Evolutionary conservation across 2,797 vertebrate genomes (phyloP), one percentile per base, ranked within the genome.

Genomic region (Helarctos malayanus): DNA sequence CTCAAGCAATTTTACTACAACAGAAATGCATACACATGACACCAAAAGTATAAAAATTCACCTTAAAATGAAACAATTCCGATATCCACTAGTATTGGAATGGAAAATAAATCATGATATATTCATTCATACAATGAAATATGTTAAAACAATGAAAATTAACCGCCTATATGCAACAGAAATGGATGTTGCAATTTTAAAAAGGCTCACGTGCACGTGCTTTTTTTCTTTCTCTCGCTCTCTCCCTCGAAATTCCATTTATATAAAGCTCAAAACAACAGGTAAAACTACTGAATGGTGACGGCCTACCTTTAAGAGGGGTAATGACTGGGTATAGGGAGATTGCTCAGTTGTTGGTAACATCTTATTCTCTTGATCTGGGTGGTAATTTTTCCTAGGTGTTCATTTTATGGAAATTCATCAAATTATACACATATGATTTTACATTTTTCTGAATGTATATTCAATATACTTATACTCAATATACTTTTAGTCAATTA

Each of bases 61-160:
- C 18, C 15, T 21, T 76, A 56, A 91, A 80, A 12, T 61, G 21
- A 78, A 87, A 52, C 15, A 82, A 93, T 13, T 54, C n/a, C 11
- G 47, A 91, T 87, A 78, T 45, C 49, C 47, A 63, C 52, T 63
- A 81, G n/a, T 56, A 61, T 11, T 47, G 12, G 79, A 90, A 93
- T 27, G 11, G n/a, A 94, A 89, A 92, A 73, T 54, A 47, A 83
- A 59, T 38, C 56, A 59, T 56, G 18, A 84, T 71, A 63, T 57
- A 85, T 41, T 95, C 54, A 63, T 16, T 88, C 59, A 85, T 71
- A 86, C 2, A 82, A 49, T 21, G 45, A 18, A 79, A 32, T 57
- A 49, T 68, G 52, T 12, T 69, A 80, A 82, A 92, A 83, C 18
- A 95, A 96, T 68, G 35, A 91, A 97, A 93, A 93, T 91, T 56